These are phyloP conservation scores for Cydia amplana DNA, from an alignment of 1,140 invertebrate genomes.

Conservation along the genomic window DNA sequence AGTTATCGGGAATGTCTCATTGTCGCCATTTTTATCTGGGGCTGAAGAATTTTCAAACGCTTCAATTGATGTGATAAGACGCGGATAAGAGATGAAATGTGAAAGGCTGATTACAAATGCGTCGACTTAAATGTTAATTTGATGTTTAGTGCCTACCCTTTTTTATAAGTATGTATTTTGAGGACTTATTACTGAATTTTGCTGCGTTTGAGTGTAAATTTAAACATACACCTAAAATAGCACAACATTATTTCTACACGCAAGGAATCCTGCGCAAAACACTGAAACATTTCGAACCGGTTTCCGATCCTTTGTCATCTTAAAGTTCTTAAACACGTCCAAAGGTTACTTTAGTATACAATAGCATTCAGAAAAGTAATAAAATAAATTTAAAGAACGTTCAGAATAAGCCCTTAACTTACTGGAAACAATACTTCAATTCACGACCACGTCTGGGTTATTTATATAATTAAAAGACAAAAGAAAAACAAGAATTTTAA, in stretches of 20 bases:
- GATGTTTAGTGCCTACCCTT: too few species aligned
- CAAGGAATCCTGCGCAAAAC: slow-evolving; percentile 8
- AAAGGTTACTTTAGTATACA: slow-evolving; percentile 18
- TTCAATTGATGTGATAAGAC: not conserved
- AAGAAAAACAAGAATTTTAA: slow-evolving; percentile 4
- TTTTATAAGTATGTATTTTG: too few species aligned
- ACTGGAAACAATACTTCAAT: not conserved
- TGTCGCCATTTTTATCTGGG: not conserved
- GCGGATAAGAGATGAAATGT: not conserved
- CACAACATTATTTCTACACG: not conserved
- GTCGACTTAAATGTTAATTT: too few species aligned
- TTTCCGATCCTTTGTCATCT: slow-evolving; percentile 27
- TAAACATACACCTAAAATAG: not conserved
- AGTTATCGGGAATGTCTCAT: not conserved
- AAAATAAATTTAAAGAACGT: slow-evolving; percentile 7
- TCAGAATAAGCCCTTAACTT: slow-evolving; percentile 22
- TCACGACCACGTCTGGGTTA: slow-evolving; percentile 13
- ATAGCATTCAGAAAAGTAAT: slow-evolving; percentile 24
- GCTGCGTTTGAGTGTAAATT: not conserved
- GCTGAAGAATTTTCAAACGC: not conserved
- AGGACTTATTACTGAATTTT: not conserved
- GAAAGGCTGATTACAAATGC: not conserved
- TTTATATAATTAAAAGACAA: not conserved
- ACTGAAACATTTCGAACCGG: slow-evolving; percentile 20
- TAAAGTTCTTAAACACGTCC: slow-evolving; percentile 11